Evolutionary conservation across 2,888 invertebrate species (phyloP).

Genomic region (Papilio protenor): DNA sequence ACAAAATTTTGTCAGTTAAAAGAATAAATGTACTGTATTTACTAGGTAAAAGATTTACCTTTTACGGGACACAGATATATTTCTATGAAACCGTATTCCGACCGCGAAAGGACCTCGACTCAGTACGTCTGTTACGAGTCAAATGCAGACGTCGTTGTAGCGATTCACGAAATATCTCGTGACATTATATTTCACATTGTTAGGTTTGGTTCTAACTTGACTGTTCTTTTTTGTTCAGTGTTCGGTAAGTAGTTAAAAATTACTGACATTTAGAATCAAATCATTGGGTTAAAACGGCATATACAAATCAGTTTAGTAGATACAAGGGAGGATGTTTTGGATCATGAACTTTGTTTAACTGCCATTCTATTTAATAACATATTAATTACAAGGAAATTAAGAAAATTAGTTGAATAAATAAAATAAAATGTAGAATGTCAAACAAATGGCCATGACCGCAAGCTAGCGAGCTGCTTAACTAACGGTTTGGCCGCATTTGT

Average conservation of each 20-base stretch:
- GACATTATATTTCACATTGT: not conserved
- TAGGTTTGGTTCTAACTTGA: not conserved
- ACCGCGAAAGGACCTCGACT: constrained; percentile 11
- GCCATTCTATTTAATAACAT: not conserved
- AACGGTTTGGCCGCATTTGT: constrained; percentile 20
- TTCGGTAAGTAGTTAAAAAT: not conserved
- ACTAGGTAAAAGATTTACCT: not conserved
- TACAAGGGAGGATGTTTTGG: too few relatives aligned
- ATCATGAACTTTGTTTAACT: too few relatives aligned
- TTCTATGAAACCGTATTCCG: constrained; percentile 14
- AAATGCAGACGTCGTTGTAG: constrained; percentile 9
- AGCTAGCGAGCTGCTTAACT: constrained; percentile 21
- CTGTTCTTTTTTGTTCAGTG: not conserved
- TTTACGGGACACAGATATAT: not conserved
- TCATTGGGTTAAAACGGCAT: too few relatives aligned
- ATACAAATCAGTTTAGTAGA: too few relatives aligned
- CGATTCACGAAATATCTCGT: constrained; percentile 14
- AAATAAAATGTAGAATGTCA: constrained; percentile 14
- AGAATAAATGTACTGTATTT: not conserved
- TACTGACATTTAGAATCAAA: too few relatives aligned
- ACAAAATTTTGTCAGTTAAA: not conserved
- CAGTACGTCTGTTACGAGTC: constrained; percentile 6
- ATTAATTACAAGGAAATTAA: not conserved
- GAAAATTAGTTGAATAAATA: constrained; percentile 12
- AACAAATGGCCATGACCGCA: constrained; percentile 26